Base-by-base conservation (phyloP, 2,797 vertebrate species). In the Phalanger gymnotis region DNA sequence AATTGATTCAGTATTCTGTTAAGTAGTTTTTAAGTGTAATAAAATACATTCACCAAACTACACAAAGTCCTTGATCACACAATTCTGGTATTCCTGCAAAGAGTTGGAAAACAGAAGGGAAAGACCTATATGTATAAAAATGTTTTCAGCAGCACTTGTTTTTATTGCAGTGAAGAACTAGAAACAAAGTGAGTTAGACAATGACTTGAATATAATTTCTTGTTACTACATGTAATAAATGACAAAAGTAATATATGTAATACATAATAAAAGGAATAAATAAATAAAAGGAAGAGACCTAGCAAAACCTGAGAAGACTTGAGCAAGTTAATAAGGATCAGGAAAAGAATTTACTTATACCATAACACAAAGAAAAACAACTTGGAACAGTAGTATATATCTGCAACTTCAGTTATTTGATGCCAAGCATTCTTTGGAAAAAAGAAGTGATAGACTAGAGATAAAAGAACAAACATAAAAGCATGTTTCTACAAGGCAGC, bases 41-140 rank as follows among this genome's bases (percentile, higher is more conserved):
- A 6, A 25, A 87, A 87, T 34, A 54, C 12, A 27, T 1, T 27
- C 40, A 87, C 22, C 22, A 47, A 87, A 87, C 40, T 27, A 47
- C 25, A 27, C 0, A 12, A 0, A 4, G 0, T 27, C 0, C 51
- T 27, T 47, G 0, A 87, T 87, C 7, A 27, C 25, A 27, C 3
- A 27, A 51, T 51, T 81, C 16, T 34, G 13, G 2, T 87, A 87
- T 87, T 9, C 5, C 3, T 87, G 3, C 25, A 87, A 87, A 87
- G 40, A 87, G 10, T 10, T 87, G 10, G 28, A 87, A 81, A 51
- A 47, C 10, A 12, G 16, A 66, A 73, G n/a, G 31, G 31, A 73
- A 73, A 73, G n/a, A 25, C n/a, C 2, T 22, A 14, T 22, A 25
- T 6, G 2, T n/a, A 66, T 16, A n/a, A n/a, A 66, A 66, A 66